phyloP scores from a whole-genome alignment of 2,888 invertebrate species.

The Nephrotoma guestfalica region DNA sequence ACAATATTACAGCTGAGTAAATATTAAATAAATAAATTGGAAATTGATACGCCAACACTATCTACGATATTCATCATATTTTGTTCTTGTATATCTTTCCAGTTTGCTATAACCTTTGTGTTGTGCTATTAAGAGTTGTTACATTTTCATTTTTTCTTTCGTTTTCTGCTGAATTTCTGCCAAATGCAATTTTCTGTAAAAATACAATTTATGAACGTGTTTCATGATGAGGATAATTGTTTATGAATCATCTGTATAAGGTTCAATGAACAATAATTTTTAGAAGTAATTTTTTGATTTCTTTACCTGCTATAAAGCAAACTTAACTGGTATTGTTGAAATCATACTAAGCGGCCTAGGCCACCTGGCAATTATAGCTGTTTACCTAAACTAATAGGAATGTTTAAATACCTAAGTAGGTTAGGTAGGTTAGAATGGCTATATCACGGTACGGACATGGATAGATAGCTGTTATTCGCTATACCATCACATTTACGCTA shows the following conservation, averaged over 20 bases:
- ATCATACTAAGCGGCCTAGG: no score
- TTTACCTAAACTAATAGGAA: no score
- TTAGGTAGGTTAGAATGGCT: no score
- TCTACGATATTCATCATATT: background rate
- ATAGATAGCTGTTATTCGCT: no score
- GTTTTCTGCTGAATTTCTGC: background rate
- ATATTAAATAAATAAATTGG: background rate
- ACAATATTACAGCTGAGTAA: background rate
- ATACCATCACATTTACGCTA: no score
- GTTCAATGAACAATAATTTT: no score
- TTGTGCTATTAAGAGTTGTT: background rate
- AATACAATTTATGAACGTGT: background rate
- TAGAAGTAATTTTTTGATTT: no score
- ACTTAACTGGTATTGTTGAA: no score
- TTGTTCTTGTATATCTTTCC: background rate
- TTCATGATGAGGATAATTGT: background rate
- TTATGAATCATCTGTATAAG: background rate
- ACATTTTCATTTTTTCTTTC: background rate
- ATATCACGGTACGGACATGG: no score
- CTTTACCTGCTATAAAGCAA: no score
- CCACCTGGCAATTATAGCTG: no score
- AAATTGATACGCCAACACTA: background rate
- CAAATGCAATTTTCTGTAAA: background rate
- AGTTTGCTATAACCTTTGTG: background rate
- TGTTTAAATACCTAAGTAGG: no score